Conservation (phyloP, 2,888 invertebrate species). For the Drosophila anceps region DNA sequence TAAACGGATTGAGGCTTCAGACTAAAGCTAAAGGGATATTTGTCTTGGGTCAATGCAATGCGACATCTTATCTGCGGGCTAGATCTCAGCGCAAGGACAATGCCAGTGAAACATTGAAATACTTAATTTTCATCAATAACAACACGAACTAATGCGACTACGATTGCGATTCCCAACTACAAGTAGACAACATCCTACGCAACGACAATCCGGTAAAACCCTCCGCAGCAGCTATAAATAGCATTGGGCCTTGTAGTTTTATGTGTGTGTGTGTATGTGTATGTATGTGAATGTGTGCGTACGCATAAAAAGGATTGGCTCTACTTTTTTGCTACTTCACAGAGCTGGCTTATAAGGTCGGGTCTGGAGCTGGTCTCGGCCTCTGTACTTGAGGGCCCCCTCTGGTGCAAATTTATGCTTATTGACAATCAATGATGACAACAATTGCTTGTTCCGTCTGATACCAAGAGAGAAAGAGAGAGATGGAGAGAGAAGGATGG, state of each 20-base stretch:
- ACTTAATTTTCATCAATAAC: slow-evolving; percentile 62
- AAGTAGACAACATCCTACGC: slow-evolving; percentile 58
- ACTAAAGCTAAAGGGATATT: slow-evolving; percentile 2
- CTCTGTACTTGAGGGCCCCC: slow-evolving; percentile 64
- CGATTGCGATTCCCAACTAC: slow-evolving; percentile 26
- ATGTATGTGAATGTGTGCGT: not conserved
- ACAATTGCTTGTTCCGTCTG: slow-evolving; percentile 83
- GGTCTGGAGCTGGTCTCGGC: slow-evolving; percentile 7
- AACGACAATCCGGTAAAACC: slow-evolving; percentile 48
- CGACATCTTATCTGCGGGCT: slow-evolving; percentile 55
- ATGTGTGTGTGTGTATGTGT: not conserved
- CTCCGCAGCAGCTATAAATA: slow-evolving; percentile 58
- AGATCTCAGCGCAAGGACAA: slow-evolving; percentile 69
- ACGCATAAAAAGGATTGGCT: slow-evolving; percentile 51
- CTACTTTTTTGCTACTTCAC: slow-evolving; percentile 42
- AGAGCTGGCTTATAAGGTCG: slow-evolving; percentile 41
- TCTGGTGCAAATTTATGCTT: slow-evolving; percentile 84
- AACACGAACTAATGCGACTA: slow-evolving; percentile 59
- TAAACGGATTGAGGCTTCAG: slow-evolving; percentile 8
- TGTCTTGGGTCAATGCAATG: slow-evolving; percentile 55
- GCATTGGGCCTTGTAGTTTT: slow-evolving; percentile 16
- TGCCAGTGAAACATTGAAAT: slow-evolving; percentile 61
- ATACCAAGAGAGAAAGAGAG: slow-evolving; percentile 24
- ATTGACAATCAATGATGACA: slow-evolving; percentile 85
- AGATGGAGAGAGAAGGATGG: not conserved